Evolutionary conservation across 1,140 invertebrate genomes (phyloP).

Genomic region (Drosophila watanabei): DNA sequence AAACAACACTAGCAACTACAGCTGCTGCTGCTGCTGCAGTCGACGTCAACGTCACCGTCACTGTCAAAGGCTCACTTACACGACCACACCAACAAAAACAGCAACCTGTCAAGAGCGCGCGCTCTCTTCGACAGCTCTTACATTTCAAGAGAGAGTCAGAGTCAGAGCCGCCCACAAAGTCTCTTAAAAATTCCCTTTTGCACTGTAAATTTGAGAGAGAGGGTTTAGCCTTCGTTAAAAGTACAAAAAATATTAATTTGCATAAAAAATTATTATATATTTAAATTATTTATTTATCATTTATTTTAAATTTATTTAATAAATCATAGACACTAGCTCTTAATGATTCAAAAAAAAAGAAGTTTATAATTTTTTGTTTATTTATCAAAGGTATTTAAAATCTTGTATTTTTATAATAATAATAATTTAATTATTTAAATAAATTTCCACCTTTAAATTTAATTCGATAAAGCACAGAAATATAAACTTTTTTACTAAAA

Average conservation of each 20-base stretch:
- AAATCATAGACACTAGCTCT: no score
- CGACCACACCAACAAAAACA: slow-evolving; percentile 20
- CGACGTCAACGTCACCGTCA: slow-evolving; percentile 38
- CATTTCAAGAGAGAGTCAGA: neutral
- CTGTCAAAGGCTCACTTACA: slow-evolving; percentile 57
- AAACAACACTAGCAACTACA: slow-evolving; percentile 56
- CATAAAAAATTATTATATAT: no score
- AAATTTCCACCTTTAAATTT: neutral
- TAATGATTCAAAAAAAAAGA: no score
- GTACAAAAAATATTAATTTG: no score
- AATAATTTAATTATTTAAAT: no score
- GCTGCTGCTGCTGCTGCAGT: slow-evolving; percentile 29
- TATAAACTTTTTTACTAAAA: neutral
- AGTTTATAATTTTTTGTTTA: neutral
- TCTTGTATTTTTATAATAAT: no score
- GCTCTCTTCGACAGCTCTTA: slow-evolving; percentile 23
- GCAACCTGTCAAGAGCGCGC: slow-evolving; percentile 26
- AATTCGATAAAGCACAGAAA: neutral
- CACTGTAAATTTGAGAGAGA: neutral
- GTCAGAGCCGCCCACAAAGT: neutral
- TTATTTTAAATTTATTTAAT: no score
- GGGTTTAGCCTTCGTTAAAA: no score
- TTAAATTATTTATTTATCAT: no score
- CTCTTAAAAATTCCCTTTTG: neutral
- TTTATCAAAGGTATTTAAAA: no score